A percentile compares a stretch with the other conserved stretches of the same genome.
Evolutionary conservation across 2,888 invertebrate species (phyloP).

Genomic region (Myopa testacea): DNA sequence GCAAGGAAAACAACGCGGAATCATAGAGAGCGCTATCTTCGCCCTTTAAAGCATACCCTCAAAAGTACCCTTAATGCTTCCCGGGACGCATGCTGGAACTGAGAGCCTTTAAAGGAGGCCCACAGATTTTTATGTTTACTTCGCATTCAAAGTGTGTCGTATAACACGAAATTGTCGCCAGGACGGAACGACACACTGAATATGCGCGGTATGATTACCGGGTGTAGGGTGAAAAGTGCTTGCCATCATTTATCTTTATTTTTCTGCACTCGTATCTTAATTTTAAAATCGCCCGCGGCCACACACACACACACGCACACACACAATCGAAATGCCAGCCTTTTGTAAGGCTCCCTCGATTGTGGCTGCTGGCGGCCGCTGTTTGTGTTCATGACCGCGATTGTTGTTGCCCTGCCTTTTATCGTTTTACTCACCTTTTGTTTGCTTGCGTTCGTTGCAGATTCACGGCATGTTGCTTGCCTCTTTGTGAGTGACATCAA

Average conservation of each 20-base stretch:
- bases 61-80: no score
- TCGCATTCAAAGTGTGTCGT: no score
- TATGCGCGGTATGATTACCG: no score
- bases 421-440: background rate
- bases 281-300: background rate
- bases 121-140: no score
- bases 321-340: background rate
- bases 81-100: no score
- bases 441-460: slow-evolving; percentile 47
- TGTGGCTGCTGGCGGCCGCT: background rate
- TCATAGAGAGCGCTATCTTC: no score
- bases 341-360: background rate
- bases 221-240: no score
- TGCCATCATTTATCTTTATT: background rate
- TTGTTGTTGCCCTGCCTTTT: background rate
- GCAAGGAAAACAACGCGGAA: no score
- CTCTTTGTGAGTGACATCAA: slow-evolving; percentile 68
- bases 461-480: slow-evolving; percentile 56
- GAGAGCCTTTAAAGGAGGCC: no score
- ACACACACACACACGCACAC: background rate
- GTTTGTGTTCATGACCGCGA: background rate
- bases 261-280: background rate
- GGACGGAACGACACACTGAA: no score
- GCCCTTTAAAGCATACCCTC: no score
- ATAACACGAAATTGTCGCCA: no score